These are phyloP conservation scores for Gambusia yucatana DNA, from an alignment of 2,797 vertebrate genomes.

Conservation along the genomic window DNA sequence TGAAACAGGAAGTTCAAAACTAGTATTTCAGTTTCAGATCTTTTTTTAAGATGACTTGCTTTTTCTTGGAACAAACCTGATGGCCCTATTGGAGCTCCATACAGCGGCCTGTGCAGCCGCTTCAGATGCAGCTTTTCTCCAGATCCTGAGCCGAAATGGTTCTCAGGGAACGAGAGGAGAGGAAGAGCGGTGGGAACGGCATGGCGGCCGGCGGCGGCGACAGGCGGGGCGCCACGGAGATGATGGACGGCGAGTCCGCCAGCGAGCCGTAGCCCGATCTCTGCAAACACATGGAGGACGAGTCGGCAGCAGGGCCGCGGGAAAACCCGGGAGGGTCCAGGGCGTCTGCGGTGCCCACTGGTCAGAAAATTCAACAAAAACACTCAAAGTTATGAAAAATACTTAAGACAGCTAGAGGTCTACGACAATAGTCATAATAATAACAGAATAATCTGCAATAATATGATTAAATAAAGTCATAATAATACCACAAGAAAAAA, in stretches of 20 bases:
- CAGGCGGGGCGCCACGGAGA: slow-evolving; percentile 85
- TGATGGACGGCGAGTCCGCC: slow-evolving; percentile 85
- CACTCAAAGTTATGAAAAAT: not conserved
- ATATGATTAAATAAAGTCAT: not conserved
- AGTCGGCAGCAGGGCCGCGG: slow-evolving; percentile 49
- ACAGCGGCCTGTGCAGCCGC: not conserved
- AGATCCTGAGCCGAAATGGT: slow-evolving; percentile 83
- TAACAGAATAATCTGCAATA: not conserved
- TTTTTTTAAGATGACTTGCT: no score
- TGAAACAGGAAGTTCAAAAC: not conserved
- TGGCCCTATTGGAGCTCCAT: no score
- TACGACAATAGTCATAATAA: no score
- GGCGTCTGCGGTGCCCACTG: slow-evolving; percentile 72
- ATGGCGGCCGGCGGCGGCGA: slow-evolving; percentile 79
- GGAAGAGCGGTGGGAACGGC: slow-evolving; percentile 81
- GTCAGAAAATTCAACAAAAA: not conserved
- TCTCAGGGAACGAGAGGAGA: slow-evolving; percentile 72
- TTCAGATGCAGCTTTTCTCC: slow-evolving; percentile 79
- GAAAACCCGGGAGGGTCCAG: slow-evolving; percentile 69
- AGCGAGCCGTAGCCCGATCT: slow-evolving; percentile 79
- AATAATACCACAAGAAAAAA: not conserved
- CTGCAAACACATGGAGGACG: slow-evolving; percentile 57
- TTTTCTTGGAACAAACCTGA: no score
- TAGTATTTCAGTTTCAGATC: not conserved
- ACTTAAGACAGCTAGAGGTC: no score